These are phyloP conservation scores for Perdita meconis DNA, from an alignment of 2,888 invertebrate genomes.

Conservation along the genomic window DNA sequence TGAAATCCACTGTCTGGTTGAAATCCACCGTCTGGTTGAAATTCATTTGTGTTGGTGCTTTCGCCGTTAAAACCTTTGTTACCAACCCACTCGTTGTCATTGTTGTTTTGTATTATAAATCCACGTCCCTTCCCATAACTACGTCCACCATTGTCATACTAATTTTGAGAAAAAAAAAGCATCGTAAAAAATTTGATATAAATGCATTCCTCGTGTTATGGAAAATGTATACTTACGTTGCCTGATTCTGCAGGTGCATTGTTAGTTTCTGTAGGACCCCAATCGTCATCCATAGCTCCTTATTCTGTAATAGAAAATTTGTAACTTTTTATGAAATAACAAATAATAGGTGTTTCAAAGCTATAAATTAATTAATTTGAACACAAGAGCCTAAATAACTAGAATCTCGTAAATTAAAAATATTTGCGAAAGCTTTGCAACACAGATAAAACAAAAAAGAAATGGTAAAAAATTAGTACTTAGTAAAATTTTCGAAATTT, in stretches of 20 bases:
- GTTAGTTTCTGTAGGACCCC: conserved; percentile 8
- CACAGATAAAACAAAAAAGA: too few species aligned
- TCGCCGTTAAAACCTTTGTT: conserved; percentile 3
- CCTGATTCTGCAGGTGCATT: background rate
- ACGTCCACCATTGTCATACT: conserved; percentile 60
- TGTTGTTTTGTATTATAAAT: conserved; percentile 45
- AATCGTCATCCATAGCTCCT: conserved; percentile 2
- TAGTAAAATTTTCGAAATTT: too few species aligned
- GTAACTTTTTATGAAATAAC: too few species aligned
- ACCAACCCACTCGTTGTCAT: conserved; percentile 25
- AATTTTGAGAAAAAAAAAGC: conserved; percentile 10
- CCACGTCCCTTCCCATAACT: conserved; percentile 76
- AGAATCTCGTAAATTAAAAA: too few species aligned
- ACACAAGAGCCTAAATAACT: background rate
- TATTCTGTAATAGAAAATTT: too few species aligned
- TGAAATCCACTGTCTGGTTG: conserved; percentile 28
- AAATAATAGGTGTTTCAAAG: background rate
- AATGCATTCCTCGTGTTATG: too few species aligned
- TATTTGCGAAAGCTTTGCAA: too few species aligned
- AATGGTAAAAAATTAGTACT: too few species aligned
- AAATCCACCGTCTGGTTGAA: conserved; percentile 4
- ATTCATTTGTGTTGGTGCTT: too few species aligned
- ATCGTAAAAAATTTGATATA: background rate
- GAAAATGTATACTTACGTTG: conserved; percentile 20
- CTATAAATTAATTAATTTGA: background rate